Evolutionary conservation across 2,888 invertebrate species (phyloP), one percentile per base, ranked within the genome.

Genomic region (Eupithecia pulchellata): DNA sequence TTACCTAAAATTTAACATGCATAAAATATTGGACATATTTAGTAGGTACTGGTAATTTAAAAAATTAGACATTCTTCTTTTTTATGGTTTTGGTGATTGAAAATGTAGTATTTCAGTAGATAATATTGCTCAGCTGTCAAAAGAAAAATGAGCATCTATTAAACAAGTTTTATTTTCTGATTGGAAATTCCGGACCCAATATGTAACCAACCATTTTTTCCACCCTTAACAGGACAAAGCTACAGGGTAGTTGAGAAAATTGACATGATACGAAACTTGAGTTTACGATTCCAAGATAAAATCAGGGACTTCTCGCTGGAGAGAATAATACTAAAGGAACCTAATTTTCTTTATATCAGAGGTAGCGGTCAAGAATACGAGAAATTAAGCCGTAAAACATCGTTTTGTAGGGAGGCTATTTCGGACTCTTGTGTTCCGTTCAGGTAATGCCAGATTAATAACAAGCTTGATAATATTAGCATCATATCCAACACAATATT

Each of bases 321-420:
- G 32, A 9, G 11, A n/a, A 60, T n/a, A n/a, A 60, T n/a, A 20
- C 58, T n/a, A 20, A 32, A n/a, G 9, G n/a, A 30, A 60, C 30
- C 30, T 30, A 30, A 60, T 30, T 32, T 60, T 32, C 17, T 60
- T 60, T 60, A 58, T 29, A 13, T 52, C 17, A 32, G 32, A n/a
- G 11, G 58, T 58, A 58, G 58, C 30, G 58, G 58, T 60, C 58
- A 60, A n/a, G 34, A 57, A 30, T 30, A 58, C 20, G 60, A 60
- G 32, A 34, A 32, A 34, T 32, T 20, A 34, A 60, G 60, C 34
- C 77, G 77, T 79, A 78, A 79, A n/a, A 74, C 74, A 74, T 80
- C 78, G 76, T 78, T 79, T 80, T 79, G 77, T 75, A 55, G 58
- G 25, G n/a, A n/a, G n/a, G 20, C 13, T 61, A 36, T 36, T 61